These are phyloP conservation scores for Chrysaora quinquecirrha DNA, from an alignment of 30 jellyfish, hydroid and myxozoan species.

Conservation along the genomic window DNA sequence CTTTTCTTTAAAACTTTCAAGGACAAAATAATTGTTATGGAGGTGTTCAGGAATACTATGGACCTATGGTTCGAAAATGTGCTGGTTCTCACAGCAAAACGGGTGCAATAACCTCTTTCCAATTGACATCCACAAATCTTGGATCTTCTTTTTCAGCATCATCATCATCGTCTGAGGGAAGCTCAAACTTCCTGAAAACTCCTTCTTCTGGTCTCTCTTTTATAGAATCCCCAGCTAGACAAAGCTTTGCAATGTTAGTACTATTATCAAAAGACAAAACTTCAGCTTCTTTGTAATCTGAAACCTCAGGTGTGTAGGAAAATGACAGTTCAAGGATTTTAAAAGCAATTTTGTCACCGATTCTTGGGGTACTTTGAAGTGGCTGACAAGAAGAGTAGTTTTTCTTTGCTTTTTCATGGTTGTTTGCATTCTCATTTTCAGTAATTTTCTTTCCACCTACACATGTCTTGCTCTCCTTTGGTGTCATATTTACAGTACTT, in stretches of 20 bases:
- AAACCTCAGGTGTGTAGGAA: constrained; percentile 54
- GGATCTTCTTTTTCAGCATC: not conserved
- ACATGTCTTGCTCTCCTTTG: not conserved
- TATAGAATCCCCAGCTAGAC: not conserved
- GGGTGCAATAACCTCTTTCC: not conserved
- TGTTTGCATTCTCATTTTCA: not conserved
- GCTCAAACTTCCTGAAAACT: not conserved
- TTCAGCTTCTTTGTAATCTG: constrained; percentile 58
- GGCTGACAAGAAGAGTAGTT: constrained; percentile 5
- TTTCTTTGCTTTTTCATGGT: not conserved
- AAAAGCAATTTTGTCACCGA: constrained; percentile 48
- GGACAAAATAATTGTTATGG: too few species aligned
- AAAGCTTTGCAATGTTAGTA: not conserved
- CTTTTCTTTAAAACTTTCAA: too few species aligned
- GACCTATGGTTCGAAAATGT: too few species aligned
- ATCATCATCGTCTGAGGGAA: not conserved
- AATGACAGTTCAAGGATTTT: constrained; percentile 54
- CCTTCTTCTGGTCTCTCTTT: not conserved
- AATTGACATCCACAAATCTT: not conserved
- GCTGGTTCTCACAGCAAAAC: not conserved
- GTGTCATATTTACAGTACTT: not conserved
- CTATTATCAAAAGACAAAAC: not conserved
- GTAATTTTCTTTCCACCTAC: not conserved
- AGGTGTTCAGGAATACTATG: too few species aligned
- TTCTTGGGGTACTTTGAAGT: constrained; percentile 56